These are phyloP conservation scores for Leuciscus idus DNA, from an alignment of 2,113 vertebrate genomes.

Conservation along the genomic window DNA sequence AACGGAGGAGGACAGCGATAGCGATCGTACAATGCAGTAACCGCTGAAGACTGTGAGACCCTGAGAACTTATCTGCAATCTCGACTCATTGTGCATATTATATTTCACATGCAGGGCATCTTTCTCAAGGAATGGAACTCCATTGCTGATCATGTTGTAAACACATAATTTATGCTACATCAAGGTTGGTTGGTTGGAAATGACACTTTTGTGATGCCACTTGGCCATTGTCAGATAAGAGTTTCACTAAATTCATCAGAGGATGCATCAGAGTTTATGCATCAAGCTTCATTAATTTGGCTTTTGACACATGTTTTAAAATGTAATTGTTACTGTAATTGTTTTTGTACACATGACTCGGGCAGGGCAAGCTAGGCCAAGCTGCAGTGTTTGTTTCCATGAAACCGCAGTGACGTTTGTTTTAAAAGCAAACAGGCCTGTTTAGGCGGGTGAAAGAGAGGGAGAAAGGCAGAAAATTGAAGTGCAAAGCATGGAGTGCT, in stretches of 20 bases:
- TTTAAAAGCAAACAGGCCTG: constrained; percentile 77
- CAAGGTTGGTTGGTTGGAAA: not conserved
- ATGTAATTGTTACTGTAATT: not conserved
- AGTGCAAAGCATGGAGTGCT: constrained; percentile 23
- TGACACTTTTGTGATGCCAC: not conserved
- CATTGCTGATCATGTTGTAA: not conserved
- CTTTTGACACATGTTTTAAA: not conserved
- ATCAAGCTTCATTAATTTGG: not conserved
- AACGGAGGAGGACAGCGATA: not conserved
- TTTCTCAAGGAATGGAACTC: not conserved
- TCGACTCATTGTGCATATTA: not conserved
- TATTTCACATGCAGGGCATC: not conserved
- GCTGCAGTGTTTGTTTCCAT: constrained; percentile 25
- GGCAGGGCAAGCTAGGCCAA: not conserved
- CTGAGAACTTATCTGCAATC: not conserved
- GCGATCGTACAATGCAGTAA: constrained; percentile 7
- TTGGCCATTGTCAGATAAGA: not conserved
- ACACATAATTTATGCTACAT: not conserved
- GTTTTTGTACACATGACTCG: not conserved
- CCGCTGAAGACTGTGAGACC: not conserved
- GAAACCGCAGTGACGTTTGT: constrained; percentile 69
- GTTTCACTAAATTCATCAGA: not conserved
- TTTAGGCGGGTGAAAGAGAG: constrained; percentile 61
- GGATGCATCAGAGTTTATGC: not conserved
- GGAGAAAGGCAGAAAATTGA: not conserved